Conservation (phyloP, 2,113 vertebrate species). For the Dicerorhinus sumatrensis region DNA sequence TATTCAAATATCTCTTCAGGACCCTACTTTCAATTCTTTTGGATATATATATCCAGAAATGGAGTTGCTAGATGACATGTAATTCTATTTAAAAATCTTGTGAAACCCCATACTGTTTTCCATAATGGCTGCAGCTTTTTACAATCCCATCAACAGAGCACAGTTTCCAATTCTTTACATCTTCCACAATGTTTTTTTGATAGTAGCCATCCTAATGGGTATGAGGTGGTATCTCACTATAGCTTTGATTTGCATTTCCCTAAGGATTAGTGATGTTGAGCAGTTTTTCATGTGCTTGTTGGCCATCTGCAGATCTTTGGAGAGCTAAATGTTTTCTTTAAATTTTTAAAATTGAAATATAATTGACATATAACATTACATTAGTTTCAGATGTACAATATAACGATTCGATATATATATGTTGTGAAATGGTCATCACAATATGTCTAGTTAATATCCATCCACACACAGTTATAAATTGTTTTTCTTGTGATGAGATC, state of each 20-base stretch:
- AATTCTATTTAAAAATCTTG: background rate
- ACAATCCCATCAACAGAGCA: background rate
- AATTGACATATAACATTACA: too few relatives aligned
- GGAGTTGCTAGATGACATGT: background rate
- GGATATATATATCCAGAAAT: background rate
- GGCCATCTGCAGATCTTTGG: background rate
- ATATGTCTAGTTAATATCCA: too few relatives aligned
- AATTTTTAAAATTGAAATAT: too few relatives aligned
- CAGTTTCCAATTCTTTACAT: background rate
- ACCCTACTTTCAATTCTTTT: background rate
- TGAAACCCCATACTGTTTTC: background rate
- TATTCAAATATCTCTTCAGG: background rate
- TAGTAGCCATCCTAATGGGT: background rate
- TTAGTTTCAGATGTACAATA: too few relatives aligned
- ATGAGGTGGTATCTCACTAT: background rate
- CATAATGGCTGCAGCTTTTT: background rate
- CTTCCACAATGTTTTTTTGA: background rate
- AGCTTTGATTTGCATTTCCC: conserved; percentile 28
- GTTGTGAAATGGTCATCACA: too few relatives aligned
- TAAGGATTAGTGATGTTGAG: background rate
- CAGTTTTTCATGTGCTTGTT: background rate
- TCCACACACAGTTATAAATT: too few relatives aligned
- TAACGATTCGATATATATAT: too few relatives aligned
- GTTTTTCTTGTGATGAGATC: too few relatives aligned
- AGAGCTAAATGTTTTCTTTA: background rate